Conservation (phyloP, 2,797 vertebrate genomes). For the Hephaestus fuliginosus region DNA sequence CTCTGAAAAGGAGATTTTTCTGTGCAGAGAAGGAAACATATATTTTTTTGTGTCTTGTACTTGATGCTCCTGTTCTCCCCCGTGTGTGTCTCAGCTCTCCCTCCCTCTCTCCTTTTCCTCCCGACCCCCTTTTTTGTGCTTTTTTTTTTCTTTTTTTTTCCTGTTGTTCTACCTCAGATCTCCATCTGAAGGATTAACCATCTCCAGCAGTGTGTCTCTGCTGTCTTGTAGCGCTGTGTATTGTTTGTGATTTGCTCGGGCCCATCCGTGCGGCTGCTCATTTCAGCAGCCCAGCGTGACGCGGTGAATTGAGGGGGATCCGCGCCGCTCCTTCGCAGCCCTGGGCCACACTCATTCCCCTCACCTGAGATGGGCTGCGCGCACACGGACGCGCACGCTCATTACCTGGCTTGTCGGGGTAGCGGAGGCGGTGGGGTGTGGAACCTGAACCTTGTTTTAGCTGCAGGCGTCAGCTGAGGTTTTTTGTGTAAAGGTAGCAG, state of each 20-base stretch:
- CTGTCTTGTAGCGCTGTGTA: conserved; percentile 73
- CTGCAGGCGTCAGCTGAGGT: conserved; percentile 74
- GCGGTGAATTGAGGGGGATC: conserved; percentile 52
- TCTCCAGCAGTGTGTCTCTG: conserved; percentile 80
- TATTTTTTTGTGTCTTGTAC: conserved; percentile 71
- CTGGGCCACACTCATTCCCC: conserved; percentile 71
- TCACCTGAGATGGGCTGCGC: conserved; percentile 64
- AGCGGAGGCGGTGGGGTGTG: conserved; percentile 65
- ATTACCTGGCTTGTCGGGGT: conserved; percentile 68
- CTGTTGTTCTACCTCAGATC: conserved; percentile 72
- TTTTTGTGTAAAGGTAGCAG: conserved; percentile 62
- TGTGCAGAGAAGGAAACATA: conserved; percentile 58
- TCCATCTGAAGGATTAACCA: conserved; percentile 81
- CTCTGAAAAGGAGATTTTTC: conserved; percentile 68
- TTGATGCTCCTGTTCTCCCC: conserved; percentile 66
- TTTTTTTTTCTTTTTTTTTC: conserved; percentile 12
- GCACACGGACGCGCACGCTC: conserved; percentile 50
- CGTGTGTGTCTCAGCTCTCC: conserved; percentile 42
- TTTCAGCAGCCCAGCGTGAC: conserved; percentile 74
- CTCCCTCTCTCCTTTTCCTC: conserved; percentile 23
- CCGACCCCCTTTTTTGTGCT: conserved; percentile 16
- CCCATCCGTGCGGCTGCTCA: conserved; percentile 73
- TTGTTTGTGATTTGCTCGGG: conserved; percentile 78
- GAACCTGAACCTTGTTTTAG: conserved; percentile 71
- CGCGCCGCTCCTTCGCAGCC: conserved; percentile 51